Conservation (phyloP, 2,888 invertebrate species). For the Drosophila macrospina region DNA sequence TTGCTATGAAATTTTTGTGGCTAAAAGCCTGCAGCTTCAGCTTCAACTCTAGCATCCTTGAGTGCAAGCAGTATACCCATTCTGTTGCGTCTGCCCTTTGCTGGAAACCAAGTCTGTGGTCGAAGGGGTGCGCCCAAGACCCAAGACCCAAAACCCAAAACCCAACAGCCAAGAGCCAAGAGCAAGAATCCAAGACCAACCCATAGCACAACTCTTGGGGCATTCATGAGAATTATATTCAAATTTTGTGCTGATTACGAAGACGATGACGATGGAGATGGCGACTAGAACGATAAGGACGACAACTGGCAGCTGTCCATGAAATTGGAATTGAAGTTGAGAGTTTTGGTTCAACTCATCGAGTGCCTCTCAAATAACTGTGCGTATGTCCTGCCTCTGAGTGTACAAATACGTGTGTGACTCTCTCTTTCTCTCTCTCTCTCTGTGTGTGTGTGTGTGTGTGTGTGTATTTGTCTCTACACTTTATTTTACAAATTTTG, state of each 20-base stretch:
- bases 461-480: conserved; percentile 20
- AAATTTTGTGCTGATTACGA: conserved; percentile 73
- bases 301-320: conserved; percentile 56
- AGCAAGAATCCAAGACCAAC: conserved; percentile 11
- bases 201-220: conserved; percentile 48
- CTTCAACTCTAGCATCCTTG: conserved; percentile 16
- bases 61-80: conserved; percentile 16
- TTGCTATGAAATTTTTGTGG: conserved; percentile 67
- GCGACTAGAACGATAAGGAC: conserved; percentile 7
- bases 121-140: conserved; percentile 27
- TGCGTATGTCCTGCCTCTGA: conserved; percentile 3
- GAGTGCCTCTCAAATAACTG: conserved; percentile 42
- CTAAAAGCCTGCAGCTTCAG: conserved; percentile 41
- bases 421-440: too few relatives aligned
- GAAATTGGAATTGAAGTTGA: conserved; percentile 53
- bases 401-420: too few relatives aligned
- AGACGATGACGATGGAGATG: conserved; percentile 18
- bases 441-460: conserved; percentile 1
- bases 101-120: conserved; percentile 26
- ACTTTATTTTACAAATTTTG: conserved; percentile 74
- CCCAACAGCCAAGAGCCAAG: conserved; percentile 12
- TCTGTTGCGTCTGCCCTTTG: conserved; percentile 1
- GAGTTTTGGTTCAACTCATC: conserved; percentile 48
- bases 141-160: conserved; percentile 11
- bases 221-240: conserved; percentile 78